Evolutionary conservation across 2,113 vertebrate genomes (phyloP), one percentile per base, ranked within the genome.

Genomic region (Arizona elegans): DNA sequence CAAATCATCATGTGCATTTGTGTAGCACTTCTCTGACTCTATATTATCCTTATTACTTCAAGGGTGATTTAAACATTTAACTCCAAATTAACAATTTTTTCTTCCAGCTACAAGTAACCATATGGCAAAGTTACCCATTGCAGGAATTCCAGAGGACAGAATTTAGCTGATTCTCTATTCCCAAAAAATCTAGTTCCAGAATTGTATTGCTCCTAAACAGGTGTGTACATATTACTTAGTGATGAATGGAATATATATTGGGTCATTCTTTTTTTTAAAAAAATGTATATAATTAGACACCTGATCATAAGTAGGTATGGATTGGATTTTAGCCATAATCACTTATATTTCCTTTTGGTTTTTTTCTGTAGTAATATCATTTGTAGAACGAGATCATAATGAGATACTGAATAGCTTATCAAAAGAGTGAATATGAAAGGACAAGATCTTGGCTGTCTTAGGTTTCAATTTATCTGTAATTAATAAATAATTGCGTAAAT

Each of bases 291-390:
- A n/a, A 70, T 70, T 70, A 62, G 24, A 26, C 58, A 10, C 3
- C 58, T 26, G 58, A 87, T 92, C 52, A 88, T 6, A 92, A 50
- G 91, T 43, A 19, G 43, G 2, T 23, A 3, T 70, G 23, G 52
- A 21, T 11, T 38, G 88, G 21, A 88, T 88, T 92, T 38, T 15
- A 54, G 29, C 29, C 26, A 65, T 92, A 8, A 33, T 58, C 56
- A 65, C 62, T 92, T 92, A 87, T 92, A 92, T 92, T 92, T 87
- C 43, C 47, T 92, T 88, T 70, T 33, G 6, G 50, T n/a, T 54
- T 5, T 26, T 2, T 52, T 24, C 58, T 38, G 6, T 65, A 88
- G 19, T 19, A 88, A 87, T 53, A 38, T n/a, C n/a, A 70, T 88
- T 70, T 91, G 52, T n/a, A 29, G n/a, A 70, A 88, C 70, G 38